These are phyloP conservation scores for Tolypeutes matacus DNA, from an alignment of 2,797 vertebrate species.

Conservation along the genomic window DNA sequence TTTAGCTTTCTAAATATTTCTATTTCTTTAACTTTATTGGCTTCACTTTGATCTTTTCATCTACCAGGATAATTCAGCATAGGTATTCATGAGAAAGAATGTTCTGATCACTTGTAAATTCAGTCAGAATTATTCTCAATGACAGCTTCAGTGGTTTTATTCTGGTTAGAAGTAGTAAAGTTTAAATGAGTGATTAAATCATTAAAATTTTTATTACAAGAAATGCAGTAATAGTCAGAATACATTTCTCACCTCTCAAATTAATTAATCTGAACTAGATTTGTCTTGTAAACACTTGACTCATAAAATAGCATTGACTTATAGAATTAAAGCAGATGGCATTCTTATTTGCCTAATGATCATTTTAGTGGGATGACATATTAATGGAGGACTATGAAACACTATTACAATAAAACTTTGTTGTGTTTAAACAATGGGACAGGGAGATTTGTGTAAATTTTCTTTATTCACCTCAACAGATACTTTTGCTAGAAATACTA, in stretches of 20 bases:
- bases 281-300: conserved; percentile 63
- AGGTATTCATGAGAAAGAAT: not conserved
- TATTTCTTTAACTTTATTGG: conserved; percentile 50
- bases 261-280: conserved; percentile 70
- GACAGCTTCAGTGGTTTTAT: conserved; percentile 54
- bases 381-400: not conserved
- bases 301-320: conserved; percentile 57
- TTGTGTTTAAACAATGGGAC: not conserved
- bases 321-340: conserved; percentile 46
- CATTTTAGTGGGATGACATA: conserved; percentile 16
- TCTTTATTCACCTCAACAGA: not conserved
- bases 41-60: conserved; percentile 59
- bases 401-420: not conserved
- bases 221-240: conserved; percentile 8
- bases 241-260: conserved; percentile 64
- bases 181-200: conserved; percentile 74
- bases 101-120: conserved; percentile 53
- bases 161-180: not conserved
- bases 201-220: conserved; percentile 47
- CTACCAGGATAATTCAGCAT: conserved; percentile 56
- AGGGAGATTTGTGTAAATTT: not conserved
- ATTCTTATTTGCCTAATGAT: conserved; percentile 51
- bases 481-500: not conserved
- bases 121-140: conserved; percentile 4
- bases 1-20: not conserved